Evolutionary conservation across 1,140 invertebrate genomes (phyloP), one percentile per base, ranked within the genome.

Genomic region (Arion vulgaris): DNA sequence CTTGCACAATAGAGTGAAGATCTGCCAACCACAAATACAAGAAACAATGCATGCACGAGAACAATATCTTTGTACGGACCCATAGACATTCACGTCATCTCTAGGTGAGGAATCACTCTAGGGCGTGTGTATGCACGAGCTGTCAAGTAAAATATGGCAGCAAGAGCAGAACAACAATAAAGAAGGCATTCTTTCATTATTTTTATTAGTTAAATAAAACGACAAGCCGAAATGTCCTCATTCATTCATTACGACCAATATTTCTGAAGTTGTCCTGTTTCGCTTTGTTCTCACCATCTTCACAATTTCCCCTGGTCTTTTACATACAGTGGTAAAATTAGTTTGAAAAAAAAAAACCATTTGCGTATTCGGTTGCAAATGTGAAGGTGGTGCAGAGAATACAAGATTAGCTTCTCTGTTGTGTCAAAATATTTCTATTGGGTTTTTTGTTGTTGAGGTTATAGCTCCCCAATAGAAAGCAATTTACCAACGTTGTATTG

Each of bases 361-460:
- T 66, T 11, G 1, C 28, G 17, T 32, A 66, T 66, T 66, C 4
- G 62, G 2, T 28, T 66, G 62, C 28, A 66, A 66, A 66, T 66
- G n/a, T 66, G 62, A 66, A 5, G 62, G 19, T 28, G 62, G 19
- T 28, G n/a, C n/a, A 32, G n/a, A 32, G 19, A 66, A 66, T 23
- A 66, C 28, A 32, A 66, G 62, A 9, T 66, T 28, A 66, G 62
- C 62, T 66, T 66, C 62, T 34, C n/a, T 66, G 62, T 57, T 66
- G n/a, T 66, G 62, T 28, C 62, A 66, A 66, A 66, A 66, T 66
- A 66, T 66, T 66, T 66, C 62, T 66, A 66, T 66, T 66, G 62
- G n/a, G 28, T 28, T 34, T 66, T 32, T 66, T 34, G 28, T 32
- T 7, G 2, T n/a, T n/a, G n/a, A n/a, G n/a, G n/a, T n/a, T n/a